A percentile compares a stretch with the other conserved stretches of the same genome.
Conservation (phyloP, 2,113 vertebrate genomes). For the Tragelaphus scriptus region DNA sequence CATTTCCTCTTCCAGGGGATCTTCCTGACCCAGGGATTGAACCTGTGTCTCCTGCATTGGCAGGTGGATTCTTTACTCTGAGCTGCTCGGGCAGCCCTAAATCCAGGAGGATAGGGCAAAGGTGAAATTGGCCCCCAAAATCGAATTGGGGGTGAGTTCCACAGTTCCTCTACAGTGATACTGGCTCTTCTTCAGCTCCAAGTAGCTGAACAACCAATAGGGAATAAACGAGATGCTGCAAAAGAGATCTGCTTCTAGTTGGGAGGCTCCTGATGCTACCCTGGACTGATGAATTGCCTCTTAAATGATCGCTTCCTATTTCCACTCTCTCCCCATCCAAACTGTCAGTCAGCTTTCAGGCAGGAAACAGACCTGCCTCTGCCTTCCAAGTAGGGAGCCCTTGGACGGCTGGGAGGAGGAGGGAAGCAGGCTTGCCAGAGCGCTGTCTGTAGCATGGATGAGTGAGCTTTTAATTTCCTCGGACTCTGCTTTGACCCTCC, state of each 20-base stretch:
- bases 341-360: background rate
- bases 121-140: background rate
- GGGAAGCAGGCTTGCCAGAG: background rate
- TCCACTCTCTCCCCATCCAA: background rate
- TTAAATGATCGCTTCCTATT: background rate
- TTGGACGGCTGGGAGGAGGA: background rate
- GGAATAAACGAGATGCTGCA: background rate
- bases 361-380: background rate
- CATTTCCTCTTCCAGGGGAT: background rate
- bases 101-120: background rate
- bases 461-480: background rate
- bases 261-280: background rate
- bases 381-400: background rate
- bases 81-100: background rate
- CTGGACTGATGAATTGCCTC: background rate
- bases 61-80: background rate
- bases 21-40: background rate
- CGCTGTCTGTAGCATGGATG: background rate
- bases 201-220: background rate
- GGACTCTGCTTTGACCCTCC: background rate
- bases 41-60: background rate
- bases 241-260: background rate
- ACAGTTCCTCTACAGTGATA: background rate
- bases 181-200: background rate
- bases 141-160: background rate